Percentiles rank a stretch among this genome's conserved stretches.
These are phyloP conservation scores for Lacerta bilineata DNA, from an alignment of 2,797 vertebrate species.

Conservation along the genomic window DNA sequence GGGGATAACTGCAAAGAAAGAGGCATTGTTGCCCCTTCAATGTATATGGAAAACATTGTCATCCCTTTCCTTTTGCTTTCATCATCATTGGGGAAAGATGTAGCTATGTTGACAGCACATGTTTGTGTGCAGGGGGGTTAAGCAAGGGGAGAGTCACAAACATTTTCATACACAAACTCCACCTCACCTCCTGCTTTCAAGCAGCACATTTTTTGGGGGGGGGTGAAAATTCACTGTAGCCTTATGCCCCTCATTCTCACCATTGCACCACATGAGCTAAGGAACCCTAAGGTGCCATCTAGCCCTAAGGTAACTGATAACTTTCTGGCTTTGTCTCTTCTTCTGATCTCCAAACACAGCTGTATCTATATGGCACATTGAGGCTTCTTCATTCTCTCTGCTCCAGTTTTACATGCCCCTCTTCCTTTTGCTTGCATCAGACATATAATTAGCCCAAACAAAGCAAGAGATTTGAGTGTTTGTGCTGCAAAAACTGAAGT, in stretches of 20 bases:
- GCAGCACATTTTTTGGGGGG: neutral
- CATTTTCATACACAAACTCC: neutral
- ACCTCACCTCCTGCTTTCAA: neutral
- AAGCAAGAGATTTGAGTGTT: constrained; percentile 4
- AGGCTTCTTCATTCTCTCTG: neutral
- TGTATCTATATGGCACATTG: constrained; percentile 2
- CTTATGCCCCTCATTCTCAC: neutral
- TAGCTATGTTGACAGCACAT: neutral
- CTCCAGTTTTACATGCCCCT: constrained; percentile 4
- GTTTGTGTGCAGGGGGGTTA: neutral
- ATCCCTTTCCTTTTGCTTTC: neutral
- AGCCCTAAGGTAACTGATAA: neutral
- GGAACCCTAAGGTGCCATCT: neutral
- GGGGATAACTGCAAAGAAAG: too few relatives aligned
- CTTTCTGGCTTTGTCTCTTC: neutral
- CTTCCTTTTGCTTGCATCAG: neutral
- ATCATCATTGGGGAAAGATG: neutral
- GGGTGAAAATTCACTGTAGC: neutral
- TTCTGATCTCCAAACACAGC: neutral
- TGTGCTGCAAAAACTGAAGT: neutral
- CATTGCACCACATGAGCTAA: neutral
- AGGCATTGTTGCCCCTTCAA: too few relatives aligned
- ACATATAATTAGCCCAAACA: neutral
- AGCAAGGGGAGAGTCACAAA: neutral
- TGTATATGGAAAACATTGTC: neutral